Percentiles rank a stretch among this genome's conserved stretches.
Evolutionary conservation across 1,140 invertebrate species (phyloP).

Genomic region (Eumaeus atala): DNA sequence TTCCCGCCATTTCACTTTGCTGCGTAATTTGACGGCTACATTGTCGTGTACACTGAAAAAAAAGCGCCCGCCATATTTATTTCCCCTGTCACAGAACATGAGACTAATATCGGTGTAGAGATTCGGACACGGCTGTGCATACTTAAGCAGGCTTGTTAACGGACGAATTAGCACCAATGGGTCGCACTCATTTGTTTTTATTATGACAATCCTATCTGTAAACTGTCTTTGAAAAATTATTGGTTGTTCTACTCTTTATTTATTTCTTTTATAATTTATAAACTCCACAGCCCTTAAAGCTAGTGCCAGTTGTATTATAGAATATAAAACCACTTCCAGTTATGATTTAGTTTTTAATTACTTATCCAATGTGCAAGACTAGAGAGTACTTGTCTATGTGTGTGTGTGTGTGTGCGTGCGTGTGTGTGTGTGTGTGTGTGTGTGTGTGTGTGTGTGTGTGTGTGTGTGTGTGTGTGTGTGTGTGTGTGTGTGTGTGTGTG

Average conservation of each 20-base stretch:
- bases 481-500: no score
- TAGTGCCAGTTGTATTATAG: no score
- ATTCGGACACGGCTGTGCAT: conserved; percentile 59
- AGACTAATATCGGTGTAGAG: conserved; percentile 47
- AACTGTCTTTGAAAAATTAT: conserved; percentile 7
- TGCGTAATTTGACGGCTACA: background rate
- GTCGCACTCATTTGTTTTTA: conserved; percentile 32
- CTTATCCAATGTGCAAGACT: no score
- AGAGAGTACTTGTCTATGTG: no score
- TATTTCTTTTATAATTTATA: background rate
- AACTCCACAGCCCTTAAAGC: background rate
- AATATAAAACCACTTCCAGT: no score
- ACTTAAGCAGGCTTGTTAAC: conserved; percentile 51
- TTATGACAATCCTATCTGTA: conserved; percentile 33
- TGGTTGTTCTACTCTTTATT: background rate
- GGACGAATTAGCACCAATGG: conserved; percentile 49
- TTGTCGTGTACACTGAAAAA: conserved; percentile 10
- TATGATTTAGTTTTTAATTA: no score
- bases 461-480: no score
- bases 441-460: no score
- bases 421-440: no score
- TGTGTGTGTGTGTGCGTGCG: no score
- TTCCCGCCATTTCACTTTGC: background rate
- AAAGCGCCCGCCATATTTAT: conserved; percentile 30
- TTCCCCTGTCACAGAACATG: conserved; percentile 29